Conservation (phyloP, 2,888 invertebrate species). For the Beris chalybata region DNA sequence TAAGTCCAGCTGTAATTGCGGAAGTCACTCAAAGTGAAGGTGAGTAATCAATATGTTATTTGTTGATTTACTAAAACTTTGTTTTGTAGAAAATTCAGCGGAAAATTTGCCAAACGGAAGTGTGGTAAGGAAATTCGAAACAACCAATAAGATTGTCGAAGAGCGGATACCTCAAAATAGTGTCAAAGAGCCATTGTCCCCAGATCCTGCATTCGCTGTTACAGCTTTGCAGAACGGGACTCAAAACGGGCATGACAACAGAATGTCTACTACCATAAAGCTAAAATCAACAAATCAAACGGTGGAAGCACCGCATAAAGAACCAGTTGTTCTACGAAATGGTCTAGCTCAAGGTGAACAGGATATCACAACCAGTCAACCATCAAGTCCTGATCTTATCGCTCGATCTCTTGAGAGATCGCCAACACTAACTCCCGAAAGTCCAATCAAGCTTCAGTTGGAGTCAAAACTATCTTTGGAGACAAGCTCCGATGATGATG, state of each 20-base stretch:
- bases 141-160: not conserved
- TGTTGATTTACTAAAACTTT: not conserved
- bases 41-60: not conserved
- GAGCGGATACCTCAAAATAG: not conserved
- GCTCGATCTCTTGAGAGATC: constrained; percentile 42
- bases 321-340: not conserved
- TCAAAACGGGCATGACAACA: not conserved
- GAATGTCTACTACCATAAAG: not conserved
- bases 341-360: not conserved
- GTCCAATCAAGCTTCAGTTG: constrained; percentile 40
- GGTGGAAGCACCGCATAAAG: not conserved
- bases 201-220: not conserved
- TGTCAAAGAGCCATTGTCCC: not conserved
- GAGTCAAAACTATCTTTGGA: constrained; percentile 44
- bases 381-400: constrained; percentile 45
- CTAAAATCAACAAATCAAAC: not conserved
- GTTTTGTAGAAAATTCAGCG: not conserved
- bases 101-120: not conserved
- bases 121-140: not conserved
- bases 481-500: constrained; percentile 53
- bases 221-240: not conserved
- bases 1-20: constrained; percentile 12
- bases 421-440: constrained; percentile 46
- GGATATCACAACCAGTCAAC: not conserved
- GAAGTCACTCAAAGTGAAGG: constrained; percentile 20